These are phyloP conservation scores for Gadopsis bispinosus DNA, from an alignment of 2,797 vertebrate genomes.

Conservation along the genomic window DNA sequence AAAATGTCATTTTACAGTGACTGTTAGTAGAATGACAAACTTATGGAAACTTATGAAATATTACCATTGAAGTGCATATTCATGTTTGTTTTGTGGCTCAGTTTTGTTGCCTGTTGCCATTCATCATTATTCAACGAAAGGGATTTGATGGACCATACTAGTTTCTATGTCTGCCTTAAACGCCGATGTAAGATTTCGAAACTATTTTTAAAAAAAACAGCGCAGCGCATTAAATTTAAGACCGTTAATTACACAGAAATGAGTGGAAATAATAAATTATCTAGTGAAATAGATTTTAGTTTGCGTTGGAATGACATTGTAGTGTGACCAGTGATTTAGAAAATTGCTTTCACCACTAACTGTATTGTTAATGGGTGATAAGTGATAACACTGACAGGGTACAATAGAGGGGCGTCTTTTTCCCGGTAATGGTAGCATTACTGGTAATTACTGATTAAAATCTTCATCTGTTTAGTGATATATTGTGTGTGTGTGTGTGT, in stretches of 20 bases:
- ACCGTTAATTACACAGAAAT: slow-evolving; percentile 13
- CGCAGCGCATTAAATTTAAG: background rate
- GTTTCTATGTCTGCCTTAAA: background rate
- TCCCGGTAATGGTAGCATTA: slow-evolving; percentile 2
- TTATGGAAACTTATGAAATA: background rate
- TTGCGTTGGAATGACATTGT: background rate
- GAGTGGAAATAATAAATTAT: slow-evolving; percentile 1
- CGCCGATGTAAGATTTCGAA: background rate
- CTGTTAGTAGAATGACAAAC: background rate
- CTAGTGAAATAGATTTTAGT: background rate
- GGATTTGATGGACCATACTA: background rate
- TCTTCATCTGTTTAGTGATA: slow-evolving; percentile 5
- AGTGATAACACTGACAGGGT: slow-evolving; percentile 19
- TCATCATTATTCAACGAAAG: background rate
- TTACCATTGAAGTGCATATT: background rate
- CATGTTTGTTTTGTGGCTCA: background rate
- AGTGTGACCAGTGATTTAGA: slow-evolving; percentile 8
- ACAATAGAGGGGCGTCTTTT: background rate
- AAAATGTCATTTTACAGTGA: background rate
- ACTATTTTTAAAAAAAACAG: background rate
- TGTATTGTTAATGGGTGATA: slow-evolving; percentile 15
- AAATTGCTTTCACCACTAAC: slow-evolving; percentile 21
- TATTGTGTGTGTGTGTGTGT: slow-evolving; percentile 1
- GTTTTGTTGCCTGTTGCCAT: background rate
- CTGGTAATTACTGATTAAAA: slow-evolving; percentile 33